Evolutionary conservation across 2,888 invertebrate genomes (phyloP).

Genomic region (Andrena trimmerana): DNA sequence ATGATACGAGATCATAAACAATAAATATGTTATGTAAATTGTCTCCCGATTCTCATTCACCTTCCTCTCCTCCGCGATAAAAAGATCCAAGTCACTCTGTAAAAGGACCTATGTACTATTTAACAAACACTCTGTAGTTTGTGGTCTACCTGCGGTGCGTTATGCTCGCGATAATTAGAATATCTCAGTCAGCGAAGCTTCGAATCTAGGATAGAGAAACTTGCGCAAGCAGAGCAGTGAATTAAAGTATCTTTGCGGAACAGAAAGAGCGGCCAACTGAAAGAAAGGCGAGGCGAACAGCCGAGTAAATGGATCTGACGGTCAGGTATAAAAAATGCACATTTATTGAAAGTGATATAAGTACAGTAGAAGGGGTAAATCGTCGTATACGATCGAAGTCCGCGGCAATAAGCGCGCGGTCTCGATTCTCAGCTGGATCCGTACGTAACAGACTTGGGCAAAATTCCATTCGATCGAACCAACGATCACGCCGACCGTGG

Average conservation of each 20-base stretch:
- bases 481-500: not conserved
- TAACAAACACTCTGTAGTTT: too few species aligned
- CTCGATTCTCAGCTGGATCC: constrained; percentile 39
- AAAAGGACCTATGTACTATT: too few species aligned
- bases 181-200: too few species aligned
- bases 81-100: too few species aligned
- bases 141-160: too few species aligned
- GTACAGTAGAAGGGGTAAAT: constrained; percentile 66
- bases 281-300: not conserved
- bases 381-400: constrained; percentile 53
- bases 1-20: constrained; percentile 82
- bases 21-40: constrained; percentile 82
- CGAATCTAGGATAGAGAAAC: too few species aligned
- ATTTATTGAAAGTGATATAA: constrained; percentile 73
- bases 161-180: too few species aligned
- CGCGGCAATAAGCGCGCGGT: constrained; percentile 52
- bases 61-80: not conserved
- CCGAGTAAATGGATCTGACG: not conserved
- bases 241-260: not conserved
- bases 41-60: constrained; percentile 28
- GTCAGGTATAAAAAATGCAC: constrained; percentile 71
- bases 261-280: not conserved
- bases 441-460: constrained; percentile 31
- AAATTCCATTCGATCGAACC: not conserved
- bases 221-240: too few species aligned